Conservation (phyloP, 2,888 invertebrate genomes). For the Lepidochrysops patricia region DNA sequence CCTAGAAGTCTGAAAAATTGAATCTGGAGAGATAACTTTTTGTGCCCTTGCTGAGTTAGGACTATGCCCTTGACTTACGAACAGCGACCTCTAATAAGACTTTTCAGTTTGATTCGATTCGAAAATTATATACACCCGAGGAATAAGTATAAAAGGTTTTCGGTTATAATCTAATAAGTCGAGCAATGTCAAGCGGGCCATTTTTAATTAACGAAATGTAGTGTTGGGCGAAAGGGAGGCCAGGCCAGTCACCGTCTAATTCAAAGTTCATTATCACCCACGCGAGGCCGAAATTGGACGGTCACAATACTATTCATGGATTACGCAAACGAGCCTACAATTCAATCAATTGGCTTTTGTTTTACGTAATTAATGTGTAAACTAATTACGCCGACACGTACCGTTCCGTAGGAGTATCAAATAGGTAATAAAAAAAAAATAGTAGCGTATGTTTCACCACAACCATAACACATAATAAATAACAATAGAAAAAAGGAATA, state of each 20-base stretch:
- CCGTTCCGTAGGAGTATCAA: background rate
- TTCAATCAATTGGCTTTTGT: conserved; percentile 18
- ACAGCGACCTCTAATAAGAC: too few relatives aligned
- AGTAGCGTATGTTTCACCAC: too few relatives aligned
- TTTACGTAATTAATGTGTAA: background rate
- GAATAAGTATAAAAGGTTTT: background rate
- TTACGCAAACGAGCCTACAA: conserved; percentile 19
- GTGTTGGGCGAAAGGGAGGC: conserved; percentile 25
- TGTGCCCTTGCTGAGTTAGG: too few relatives aligned
- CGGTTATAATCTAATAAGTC: background rate
- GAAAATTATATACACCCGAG: background rate
- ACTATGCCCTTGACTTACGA: too few relatives aligned
- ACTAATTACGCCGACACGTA: background rate
- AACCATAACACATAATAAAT: too few relatives aligned
- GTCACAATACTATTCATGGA: conserved; percentile 15
- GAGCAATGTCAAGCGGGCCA: conserved; percentile 10
- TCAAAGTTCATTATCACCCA: conserved; percentile 22
- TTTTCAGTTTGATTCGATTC: background rate
- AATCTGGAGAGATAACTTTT: too few relatives aligned
- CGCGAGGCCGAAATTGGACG: conserved; percentile 23
- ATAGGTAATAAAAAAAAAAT: too few relatives aligned
- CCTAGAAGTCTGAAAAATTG: too few relatives aligned
- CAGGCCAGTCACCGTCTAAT: conserved; percentile 21
- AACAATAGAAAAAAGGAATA: too few relatives aligned
- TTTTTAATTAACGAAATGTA: conserved; percentile 12